Evolutionary conservation across 2,797 vertebrate species (phyloP).

Genomic region (Melanogrammus aeglefinus): DNA sequence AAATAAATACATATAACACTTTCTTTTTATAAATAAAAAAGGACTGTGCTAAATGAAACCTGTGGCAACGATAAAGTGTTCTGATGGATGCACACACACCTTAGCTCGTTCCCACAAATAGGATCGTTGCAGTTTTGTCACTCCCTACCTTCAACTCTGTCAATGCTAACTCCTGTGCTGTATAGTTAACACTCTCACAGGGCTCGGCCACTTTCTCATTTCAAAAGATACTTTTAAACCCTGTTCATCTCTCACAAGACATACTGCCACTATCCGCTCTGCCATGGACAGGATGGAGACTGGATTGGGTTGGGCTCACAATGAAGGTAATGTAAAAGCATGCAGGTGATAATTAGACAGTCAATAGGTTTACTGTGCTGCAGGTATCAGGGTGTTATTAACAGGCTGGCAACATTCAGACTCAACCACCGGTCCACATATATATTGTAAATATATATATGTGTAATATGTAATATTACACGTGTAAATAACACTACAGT

Average conservation of each 20-base stretch:
- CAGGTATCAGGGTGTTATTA: not conserved
- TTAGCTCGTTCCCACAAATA: not conserved
- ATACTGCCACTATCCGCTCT: not conserved
- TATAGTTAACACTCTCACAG: not conserved
- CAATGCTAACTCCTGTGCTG: not conserved
- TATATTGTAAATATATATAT: not conserved
- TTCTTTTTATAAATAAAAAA: too few species aligned
- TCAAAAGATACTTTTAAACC: not conserved
- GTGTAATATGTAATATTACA: too few species aligned
- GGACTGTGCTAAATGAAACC: not conserved
- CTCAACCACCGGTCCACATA: not conserved
- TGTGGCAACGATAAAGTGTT: constrained; percentile 6
- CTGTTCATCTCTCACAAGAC: not conserved
- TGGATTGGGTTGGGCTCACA: not conserved
- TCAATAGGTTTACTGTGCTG: not conserved
- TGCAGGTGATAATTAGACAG: not conserved
- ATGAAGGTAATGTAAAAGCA: not conserved
- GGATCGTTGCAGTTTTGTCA: not conserved
- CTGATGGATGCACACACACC: constrained; percentile 11
- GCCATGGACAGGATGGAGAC: not conserved
- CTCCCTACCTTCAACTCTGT: not conserved
- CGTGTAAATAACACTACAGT: not conserved
- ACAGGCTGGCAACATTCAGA: not conserved
- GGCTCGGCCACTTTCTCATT: not conserved
- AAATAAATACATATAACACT: too few species aligned